Evolutionary conservation across 2,888 invertebrate species (phyloP), one percentile per base, ranked within the genome.

Genomic region (Chamaedrilus cognettii): DNA sequence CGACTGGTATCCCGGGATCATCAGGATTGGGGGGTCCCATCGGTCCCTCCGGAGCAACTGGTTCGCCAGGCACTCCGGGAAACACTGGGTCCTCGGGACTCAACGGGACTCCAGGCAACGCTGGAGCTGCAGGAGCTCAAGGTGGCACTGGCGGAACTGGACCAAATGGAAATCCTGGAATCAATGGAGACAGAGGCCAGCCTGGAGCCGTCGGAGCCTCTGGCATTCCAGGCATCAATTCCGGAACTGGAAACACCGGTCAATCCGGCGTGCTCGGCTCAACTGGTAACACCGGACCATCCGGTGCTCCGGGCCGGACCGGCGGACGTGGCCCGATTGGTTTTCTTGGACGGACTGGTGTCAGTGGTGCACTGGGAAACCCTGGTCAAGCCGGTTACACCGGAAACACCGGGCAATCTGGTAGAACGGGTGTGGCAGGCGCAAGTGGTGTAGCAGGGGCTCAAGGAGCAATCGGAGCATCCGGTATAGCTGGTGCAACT

Each of bases 181-280:
- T 82, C 60, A 93, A 93, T 19, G 83, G 87, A 23, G 89, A 89
- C 28, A 93, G 61, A 51, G 71, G 71, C 1, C 35, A 60, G 2
- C 55, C 61, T 34, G 70, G 71, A 56, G 23, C 55, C 28, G 35
- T 26, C 3, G 64, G 70, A 26, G 35, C 60, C 26, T 11, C 63
- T 31, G 74, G n/a, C n/a, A n/a, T n/a, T n/a, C n/a, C n/a, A n/a
- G n/a, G n/a, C n/a, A n/a, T n/a, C n/a, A n/a, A n/a, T n/a, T n/a
- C n/a, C n/a, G n/a, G n/a, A n/a, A n/a, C n/a, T n/a, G n/a, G n/a
- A n/a, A n/a, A n/a, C n/a, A n/a, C n/a, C n/a, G n/a, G n/a, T n/a
- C n/a, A n/a, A n/a, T n/a, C n/a, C n/a, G n/a, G n/a, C n/a, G n/a
- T n/a, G n/a, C n/a, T n/a, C n/a, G n/a, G n/a, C n/a, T n/a, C n/a